These are phyloP conservation scores for Heliconius ethilla DNA, from an alignment of 2,888 invertebrate genomes.

Conservation along the genomic window DNA sequence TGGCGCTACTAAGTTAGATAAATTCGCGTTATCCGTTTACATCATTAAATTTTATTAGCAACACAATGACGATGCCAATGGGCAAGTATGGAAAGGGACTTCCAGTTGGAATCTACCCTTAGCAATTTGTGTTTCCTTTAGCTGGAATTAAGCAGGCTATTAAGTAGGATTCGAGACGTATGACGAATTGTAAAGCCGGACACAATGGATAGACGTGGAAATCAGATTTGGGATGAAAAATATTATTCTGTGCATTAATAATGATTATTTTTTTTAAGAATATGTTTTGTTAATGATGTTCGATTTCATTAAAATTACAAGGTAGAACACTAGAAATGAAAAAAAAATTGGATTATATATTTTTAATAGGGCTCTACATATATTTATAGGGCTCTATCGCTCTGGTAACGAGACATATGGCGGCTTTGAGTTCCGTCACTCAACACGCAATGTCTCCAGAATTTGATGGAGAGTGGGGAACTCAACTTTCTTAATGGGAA, in stretches of 20 bases:
- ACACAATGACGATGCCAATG: slow-evolving; percentile 70
- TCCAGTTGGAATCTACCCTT: slow-evolving; percentile 66
- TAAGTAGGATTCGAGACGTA: slow-evolving; percentile 75
- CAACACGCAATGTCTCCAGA: too few relatives aligned
- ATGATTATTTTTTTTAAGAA: background rate
- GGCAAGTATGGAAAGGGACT: slow-evolving; percentile 67
- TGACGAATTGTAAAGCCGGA: slow-evolving; percentile 74
- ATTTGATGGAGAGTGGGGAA: too few relatives aligned
- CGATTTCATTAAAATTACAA: background rate
- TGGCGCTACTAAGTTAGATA: slow-evolving; percentile 69
- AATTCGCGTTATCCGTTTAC: slow-evolving; percentile 81
- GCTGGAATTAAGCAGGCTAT: slow-evolving; percentile 79
- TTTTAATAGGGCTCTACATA: too few relatives aligned
- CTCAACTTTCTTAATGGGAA: background rate
- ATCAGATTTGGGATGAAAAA: slow-evolving; percentile 61
- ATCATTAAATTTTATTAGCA: slow-evolving; percentile 81
- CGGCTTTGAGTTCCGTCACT: too few relatives aligned
- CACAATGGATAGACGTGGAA: slow-evolving; percentile 68
- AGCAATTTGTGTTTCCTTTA: slow-evolving; percentile 77
- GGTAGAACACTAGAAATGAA: too few relatives aligned
- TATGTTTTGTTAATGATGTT: background rate
- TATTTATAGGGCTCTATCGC: too few relatives aligned
- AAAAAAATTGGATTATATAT: too few relatives aligned
- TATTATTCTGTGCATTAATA: slow-evolving; percentile 44
- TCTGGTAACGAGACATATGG: too few relatives aligned